Percentiles rank a stretch among this genome's conserved stretches.
phyloP scores from a whole-genome alignment of 2,888 invertebrate species.

The Clepsis dumicolana region DNA sequence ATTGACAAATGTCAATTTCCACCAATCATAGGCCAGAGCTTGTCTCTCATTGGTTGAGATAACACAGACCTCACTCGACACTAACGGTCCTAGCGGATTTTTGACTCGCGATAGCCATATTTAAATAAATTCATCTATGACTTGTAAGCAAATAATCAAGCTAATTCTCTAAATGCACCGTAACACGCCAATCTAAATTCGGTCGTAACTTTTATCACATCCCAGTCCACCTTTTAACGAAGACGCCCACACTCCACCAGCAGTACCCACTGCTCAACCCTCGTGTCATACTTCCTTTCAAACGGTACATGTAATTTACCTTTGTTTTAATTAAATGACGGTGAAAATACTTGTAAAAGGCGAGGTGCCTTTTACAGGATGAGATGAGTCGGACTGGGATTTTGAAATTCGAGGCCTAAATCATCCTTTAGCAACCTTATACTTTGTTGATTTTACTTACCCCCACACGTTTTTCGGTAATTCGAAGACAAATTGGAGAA shows the following conservation, averaged over 20 bases:
- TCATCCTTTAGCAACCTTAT: no score
- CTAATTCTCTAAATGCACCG: background rate
- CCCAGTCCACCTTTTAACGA: conserved; percentile 42
- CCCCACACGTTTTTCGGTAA: background rate
- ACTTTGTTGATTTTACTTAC: background rate
- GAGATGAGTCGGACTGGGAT: conserved; percentile 2
- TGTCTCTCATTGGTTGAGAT: no score
- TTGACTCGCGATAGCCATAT: no score
- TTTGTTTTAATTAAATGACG: conserved; percentile 23
- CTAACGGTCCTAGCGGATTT: no score
- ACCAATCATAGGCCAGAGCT: no score
- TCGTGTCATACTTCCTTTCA: conserved; percentile 45
- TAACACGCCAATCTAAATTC: background rate
- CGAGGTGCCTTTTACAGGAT: conserved; percentile 3
- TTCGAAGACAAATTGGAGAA: no score
- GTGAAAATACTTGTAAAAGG: conserved; percentile 12
- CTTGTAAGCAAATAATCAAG: no score
- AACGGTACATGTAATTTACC: conserved; percentile 15
- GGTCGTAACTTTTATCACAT: conserved; percentile 4
- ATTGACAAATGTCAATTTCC: no score
- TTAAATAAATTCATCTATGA: no score
- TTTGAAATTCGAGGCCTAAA: background rate
- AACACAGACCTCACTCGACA: no score
- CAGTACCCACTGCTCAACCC: conserved; percentile 59
- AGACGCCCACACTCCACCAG: conserved; percentile 48